A percentile compares a stretch with the other conserved stretches of the same genome.
These are phyloP conservation scores for Mimas tiliae DNA, from an alignment of 2,888 invertebrate species.

Conservation along the genomic window DNA sequence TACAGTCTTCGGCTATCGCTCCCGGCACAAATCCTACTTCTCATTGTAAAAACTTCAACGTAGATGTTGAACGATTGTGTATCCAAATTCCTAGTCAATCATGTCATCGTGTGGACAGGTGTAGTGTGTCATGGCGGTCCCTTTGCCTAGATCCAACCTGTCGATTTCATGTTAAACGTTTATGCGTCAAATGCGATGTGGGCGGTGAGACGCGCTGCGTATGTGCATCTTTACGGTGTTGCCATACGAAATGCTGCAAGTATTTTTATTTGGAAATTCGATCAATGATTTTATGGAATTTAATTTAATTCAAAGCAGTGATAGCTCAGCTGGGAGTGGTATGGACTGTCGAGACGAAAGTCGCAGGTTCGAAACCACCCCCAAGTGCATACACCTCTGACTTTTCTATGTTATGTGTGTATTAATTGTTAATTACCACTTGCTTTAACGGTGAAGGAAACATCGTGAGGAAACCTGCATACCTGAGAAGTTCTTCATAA, in stretches of 20 bases:
- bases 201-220: conserved; percentile 9
- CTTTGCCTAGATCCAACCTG: conserved; percentile 29
- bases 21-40: conserved; percentile 1
- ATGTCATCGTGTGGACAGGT: conserved; percentile 25
- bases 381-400: no score
- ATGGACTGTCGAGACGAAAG: no score
- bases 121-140: conserved; percentile 30
- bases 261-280: no score
- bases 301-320: no score
- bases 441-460: no score
- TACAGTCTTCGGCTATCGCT: neutral
- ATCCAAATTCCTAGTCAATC: conserved; percentile 27
- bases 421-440: no score
- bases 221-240: conserved; percentile 5
- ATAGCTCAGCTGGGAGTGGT: no score
- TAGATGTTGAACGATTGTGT: conserved; percentile 14
- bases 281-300: no score
- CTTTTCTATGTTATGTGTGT: no score
- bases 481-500: no score
- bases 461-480: no score
- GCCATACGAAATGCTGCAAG: neutral
- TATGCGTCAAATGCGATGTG: conserved; percentile 31
- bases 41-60: conserved; percentile 12
- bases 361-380: no score
- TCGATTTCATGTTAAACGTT: conserved; percentile 30